Percentiles rank a stretch among this genome's conserved stretches.
Evolutionary conservation across 2,888 invertebrate species (phyloP).

Genomic region (Melinopterus prodromus): DNA sequence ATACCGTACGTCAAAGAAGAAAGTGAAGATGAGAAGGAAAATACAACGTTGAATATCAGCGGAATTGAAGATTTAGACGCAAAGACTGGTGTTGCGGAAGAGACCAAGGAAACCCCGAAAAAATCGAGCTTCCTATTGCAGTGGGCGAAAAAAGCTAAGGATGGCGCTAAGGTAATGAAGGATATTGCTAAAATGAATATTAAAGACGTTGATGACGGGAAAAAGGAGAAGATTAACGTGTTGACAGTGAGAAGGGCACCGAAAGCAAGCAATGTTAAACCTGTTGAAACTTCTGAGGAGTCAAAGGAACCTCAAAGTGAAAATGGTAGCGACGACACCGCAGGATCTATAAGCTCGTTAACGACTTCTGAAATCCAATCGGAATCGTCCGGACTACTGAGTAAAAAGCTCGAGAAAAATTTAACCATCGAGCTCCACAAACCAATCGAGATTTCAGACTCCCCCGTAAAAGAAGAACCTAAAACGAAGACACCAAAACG

Average conservation of each 20-base stretch:
- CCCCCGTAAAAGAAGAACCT: conserved; percentile 35
- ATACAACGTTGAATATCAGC: conserved; percentile 47
- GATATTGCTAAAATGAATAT: background rate
- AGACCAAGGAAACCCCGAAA: conserved; percentile 47
- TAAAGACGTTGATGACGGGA: conserved; percentile 14
- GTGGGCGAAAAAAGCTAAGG: conserved; percentile 51
- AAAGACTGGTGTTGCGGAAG: conserved; percentile 44
- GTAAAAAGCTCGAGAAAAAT: background rate
- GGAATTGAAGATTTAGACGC: conserved; percentile 49
- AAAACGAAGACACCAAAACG: conserved; percentile 33
- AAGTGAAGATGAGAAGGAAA: conserved; percentile 51
- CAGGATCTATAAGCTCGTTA: background rate
- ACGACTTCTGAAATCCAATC: conserved; percentile 16
- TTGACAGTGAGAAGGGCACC: conserved; percentile 12
- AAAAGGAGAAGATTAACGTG: conserved; percentile 22
- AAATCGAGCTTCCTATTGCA: conserved; percentile 54
- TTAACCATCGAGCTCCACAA: background rate
- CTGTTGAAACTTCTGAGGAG: background rate
- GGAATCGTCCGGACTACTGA: conserved; percentile 5
- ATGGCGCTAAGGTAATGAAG: conserved; percentile 27
- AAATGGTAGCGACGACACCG: conserved; percentile 10
- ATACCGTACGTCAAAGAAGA: conserved; percentile 62
- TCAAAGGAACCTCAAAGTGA: background rate
- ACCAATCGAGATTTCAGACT: conserved; percentile 33
- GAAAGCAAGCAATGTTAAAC: conserved; percentile 13